These are phyloP conservation scores for Columbina picui DNA, from an alignment of 2,113 vertebrate species.

Conservation along the genomic window DNA sequence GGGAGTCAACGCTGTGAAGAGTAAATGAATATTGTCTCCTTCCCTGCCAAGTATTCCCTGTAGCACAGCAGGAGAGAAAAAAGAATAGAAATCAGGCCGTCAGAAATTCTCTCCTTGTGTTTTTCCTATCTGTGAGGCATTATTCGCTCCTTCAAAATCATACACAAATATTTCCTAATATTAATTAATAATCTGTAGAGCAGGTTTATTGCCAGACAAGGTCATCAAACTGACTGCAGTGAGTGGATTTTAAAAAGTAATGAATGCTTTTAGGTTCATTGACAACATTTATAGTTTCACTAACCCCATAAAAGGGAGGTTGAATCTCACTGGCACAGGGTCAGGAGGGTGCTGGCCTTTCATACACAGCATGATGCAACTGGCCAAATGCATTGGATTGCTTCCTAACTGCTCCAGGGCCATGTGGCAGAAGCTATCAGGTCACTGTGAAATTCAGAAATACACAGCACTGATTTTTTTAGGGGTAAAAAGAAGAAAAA, in stretches of 20 bases:
- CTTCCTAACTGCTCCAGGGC: background rate
- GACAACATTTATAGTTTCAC: conserved; percentile 10
- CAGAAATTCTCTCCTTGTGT: background rate
- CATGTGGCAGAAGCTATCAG: background rate
- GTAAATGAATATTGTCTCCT: background rate
- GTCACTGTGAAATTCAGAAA: background rate
- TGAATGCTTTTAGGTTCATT: background rate
- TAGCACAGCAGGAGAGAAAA: background rate
- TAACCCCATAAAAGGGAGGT: background rate
- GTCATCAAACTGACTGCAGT: background rate
- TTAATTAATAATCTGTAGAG: background rate
- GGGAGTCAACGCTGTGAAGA: background rate
- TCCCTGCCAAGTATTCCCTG: background rate
- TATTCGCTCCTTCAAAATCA: background rate
- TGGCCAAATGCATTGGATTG: background rate
- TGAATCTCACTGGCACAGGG: background rate
- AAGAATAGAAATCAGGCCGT: background rate
- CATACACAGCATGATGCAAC: background rate
- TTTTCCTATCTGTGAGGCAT: background rate
- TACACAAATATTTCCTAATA: background rate
- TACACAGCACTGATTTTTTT: background rate
- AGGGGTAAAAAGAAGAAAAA: background rate
- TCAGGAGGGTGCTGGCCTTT: background rate
- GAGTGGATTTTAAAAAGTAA: background rate
- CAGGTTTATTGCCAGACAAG: background rate